Evolutionary conservation across 2,888 invertebrate species (phyloP).

Genomic region (Acleris holmiana): DNA sequence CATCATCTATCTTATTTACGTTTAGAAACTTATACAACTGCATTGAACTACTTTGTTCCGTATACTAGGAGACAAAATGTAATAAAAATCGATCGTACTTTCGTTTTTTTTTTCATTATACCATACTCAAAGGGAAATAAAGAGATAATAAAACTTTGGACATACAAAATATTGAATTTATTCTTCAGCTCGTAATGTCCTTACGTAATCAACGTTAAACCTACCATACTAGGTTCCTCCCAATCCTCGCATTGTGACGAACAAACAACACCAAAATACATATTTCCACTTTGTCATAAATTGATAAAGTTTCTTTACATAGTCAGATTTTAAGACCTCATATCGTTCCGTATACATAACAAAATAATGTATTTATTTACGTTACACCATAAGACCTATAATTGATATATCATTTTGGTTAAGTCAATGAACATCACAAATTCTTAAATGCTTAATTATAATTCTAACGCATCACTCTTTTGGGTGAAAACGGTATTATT

Average conservation of each 20-base stretch:
- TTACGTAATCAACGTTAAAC: slow-evolving; percentile 52
- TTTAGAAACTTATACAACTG: no score
- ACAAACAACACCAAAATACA: slow-evolving; percentile 52
- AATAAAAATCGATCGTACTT: no score
- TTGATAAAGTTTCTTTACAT: slow-evolving; percentile 39
- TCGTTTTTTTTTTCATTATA: no score
- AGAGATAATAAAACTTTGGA: slow-evolving; percentile 33
- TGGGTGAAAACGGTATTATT: slow-evolving; percentile 1
- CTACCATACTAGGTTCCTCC: slow-evolving; percentile 47
- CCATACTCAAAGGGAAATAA: no score
- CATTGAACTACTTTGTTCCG: no score
- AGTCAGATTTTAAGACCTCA: slow-evolving; percentile 33
- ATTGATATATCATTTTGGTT: slow-evolving; percentile 40
- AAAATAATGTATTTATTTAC: slow-evolving; percentile 36
- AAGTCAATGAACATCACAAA: slow-evolving; percentile 42
- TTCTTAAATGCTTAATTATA: slow-evolving; percentile 50
- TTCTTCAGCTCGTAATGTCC: slow-evolving; percentile 55
- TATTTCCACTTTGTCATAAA: slow-evolving; percentile 39
- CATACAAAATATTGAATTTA: slow-evolving; percentile 66
- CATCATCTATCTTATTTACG: no score
- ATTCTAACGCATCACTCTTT: slow-evolving; percentile 23
- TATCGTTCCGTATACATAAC: slow-evolving; percentile 35
- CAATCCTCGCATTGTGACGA: slow-evolving; percentile 54
- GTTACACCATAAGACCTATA: slow-evolving; percentile 33
- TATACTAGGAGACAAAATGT: no score